Percentiles rank a stretch among this genome's conserved stretches.
These are phyloP conservation scores for Diarsia rubi DNA, from an alignment of 2,888 invertebrate genomes.

Conservation along the genomic window DNA sequence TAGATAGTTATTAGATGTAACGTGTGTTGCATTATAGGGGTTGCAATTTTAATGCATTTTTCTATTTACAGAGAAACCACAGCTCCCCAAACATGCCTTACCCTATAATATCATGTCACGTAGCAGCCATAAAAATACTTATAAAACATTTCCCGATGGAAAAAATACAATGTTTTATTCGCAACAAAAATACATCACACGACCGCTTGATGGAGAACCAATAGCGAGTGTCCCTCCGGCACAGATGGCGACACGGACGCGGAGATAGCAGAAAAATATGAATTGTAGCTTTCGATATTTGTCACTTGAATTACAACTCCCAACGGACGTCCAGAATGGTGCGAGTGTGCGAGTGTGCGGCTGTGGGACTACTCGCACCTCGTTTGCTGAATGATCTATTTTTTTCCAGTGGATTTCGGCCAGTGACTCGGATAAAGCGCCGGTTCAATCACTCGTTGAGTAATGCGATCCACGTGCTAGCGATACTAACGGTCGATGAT, in stretches of 20 bases:
- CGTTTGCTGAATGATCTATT: constrained; percentile 87
- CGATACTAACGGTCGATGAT: constrained; percentile 37
- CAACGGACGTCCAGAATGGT: constrained; percentile 84
- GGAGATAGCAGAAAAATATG: constrained; percentile 91
- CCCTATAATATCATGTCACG: constrained; percentile 84
- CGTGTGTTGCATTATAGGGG: constrained; percentile 66
- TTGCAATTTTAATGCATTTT: constrained; percentile 81
- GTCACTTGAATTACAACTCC: constrained; percentile 91
- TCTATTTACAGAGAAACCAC: constrained; percentile 75
- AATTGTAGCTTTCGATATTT: constrained; percentile 91
- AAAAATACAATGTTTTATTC: constrained; percentile 88
- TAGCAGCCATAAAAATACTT: constrained; percentile 87
- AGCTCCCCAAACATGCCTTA: constrained; percentile 72
- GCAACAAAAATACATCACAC: constrained; percentile 90
- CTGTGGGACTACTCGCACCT: constrained; percentile 86
- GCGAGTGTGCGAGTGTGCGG: constrained; percentile 81
- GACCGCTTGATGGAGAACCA: constrained; percentile 89
- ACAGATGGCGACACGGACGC: constrained; percentile 89
- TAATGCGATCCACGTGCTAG: constrained; percentile 60
- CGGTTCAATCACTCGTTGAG: constrained; percentile 58
- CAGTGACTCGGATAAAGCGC: constrained; percentile 56
- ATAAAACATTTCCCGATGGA: constrained; percentile 89
- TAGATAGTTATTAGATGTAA: constrained; percentile 40
- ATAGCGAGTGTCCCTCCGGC: constrained; percentile 87
- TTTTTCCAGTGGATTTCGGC: constrained; percentile 75